Evolutionary conservation across 2,888 invertebrate genomes (phyloP), one percentile per base, ranked within the genome.

Genomic region (Agrotis segetum): DNA sequence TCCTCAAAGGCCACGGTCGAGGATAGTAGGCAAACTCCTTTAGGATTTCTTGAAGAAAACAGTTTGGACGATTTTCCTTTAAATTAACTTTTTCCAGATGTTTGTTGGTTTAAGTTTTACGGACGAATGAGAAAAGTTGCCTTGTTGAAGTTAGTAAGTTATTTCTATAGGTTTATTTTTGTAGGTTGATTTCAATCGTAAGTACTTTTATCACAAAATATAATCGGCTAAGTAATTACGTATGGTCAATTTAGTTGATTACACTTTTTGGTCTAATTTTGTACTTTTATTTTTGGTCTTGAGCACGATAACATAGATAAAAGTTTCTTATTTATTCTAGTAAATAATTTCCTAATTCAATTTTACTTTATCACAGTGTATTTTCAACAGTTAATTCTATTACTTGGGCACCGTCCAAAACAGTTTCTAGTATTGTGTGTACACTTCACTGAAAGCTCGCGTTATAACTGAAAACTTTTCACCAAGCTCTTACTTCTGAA

Each of bases 1-100:
- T 93, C 92, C 77, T 93, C 93, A 90, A 93, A 92, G 82, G 93
- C 94, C 94, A 94, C 92, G 88, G 88, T 92, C 77, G 68, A 55
- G 6, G 75, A 79, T 80, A 62, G 74, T 85, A 71, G 69, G 60
- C 50, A 66, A 61, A 55, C 77, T 63, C 67, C 78, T 83, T 86
- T 79, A 79, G 64, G 62, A 79, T 71, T 34, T 67, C 14, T 11
- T 52, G 50, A 34, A 46, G 49, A 40, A 52, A 66, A 50, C 44
- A n/a, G 46, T 58, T 74, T 55, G 19, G 4, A 24, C 19, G 11
- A 53, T 17, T 64, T 61, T 59, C 29, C 1, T 7, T 14, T 44
- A 29, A 34, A 11, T 64, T 52, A 29, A 34, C 13, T 64, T 52
- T 3, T 44, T 40, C 19, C n/a, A 55, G 47, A 44, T 78, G 21